Evolutionary conservation across 2,888 invertebrate genomes (phyloP).

Genomic region (Lycocerus yunnanus): DNA sequence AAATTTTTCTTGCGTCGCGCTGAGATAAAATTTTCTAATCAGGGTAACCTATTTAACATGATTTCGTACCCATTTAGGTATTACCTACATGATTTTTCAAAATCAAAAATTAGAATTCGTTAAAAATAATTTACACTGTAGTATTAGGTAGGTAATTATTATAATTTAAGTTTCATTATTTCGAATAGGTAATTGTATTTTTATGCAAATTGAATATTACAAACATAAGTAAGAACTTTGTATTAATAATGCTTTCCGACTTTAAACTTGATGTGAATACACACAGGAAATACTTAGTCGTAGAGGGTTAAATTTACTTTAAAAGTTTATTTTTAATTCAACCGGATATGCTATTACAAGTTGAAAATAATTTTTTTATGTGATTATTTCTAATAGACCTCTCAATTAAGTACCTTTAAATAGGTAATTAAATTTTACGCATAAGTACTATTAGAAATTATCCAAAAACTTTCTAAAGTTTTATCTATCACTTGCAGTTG

Average conservation of each 20-base stretch:
- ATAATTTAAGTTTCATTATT: not conserved
- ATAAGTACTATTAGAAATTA: not conserved
- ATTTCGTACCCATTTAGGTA: not conserved
- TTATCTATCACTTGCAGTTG: not conserved
- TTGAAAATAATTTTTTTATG: not conserved
- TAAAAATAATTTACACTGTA: not conserved
- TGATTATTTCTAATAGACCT: not conserved
- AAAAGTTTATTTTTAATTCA: not conserved
- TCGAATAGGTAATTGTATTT: not conserved
- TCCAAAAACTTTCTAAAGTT: not conserved
- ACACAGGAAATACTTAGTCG: not conserved
- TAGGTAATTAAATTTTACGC: not conserved
- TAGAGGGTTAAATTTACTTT: not conserved
- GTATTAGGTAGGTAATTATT: too few relatives aligned
- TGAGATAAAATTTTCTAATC: not conserved
- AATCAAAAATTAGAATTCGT: not conserved
- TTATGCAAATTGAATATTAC: too few relatives aligned
- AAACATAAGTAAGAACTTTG: not conserved
- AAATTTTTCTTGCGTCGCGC: not conserved
- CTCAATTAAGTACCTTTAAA: not conserved
- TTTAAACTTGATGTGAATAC: not conserved
- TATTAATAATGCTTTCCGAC: not conserved
- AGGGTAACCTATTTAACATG: not conserved
- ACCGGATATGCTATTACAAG: not conserved
- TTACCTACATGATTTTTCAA: not conserved